These are phyloP conservation scores for Ganaspis sp. DNA, from an alignment of 1,140 invertebrate genomes.

Conservation along the genomic window DNA sequence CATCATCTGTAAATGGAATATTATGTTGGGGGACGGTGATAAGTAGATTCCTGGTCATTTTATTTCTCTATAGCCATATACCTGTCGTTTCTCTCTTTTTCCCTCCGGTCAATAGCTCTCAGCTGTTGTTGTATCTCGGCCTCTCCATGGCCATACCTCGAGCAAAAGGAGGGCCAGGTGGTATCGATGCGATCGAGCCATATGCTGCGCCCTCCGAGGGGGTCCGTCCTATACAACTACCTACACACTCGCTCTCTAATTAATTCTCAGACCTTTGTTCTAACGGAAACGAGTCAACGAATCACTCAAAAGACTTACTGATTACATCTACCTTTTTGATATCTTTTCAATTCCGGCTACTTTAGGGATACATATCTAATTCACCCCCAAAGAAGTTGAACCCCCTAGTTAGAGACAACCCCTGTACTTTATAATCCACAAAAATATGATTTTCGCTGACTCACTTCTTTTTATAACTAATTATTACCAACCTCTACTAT, in stretches of 20 bases:
- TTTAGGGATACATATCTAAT: slow-evolving; percentile 27
- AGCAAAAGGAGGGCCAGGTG: slow-evolving; percentile 68
- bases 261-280: slow-evolving; percentile 75
- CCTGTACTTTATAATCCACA: not conserved
- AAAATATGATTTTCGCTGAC: slow-evolving; percentile 10
- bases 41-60: slow-evolving; percentile 5
- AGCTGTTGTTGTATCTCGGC: slow-evolving; percentile 45
- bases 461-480: not conserved
- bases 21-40: slow-evolving; percentile 20
- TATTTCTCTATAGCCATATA: not conserved
- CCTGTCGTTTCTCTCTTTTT: slow-evolving; percentile 5
- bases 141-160: slow-evolving; percentile 44
- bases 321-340: slow-evolving; percentile 15
- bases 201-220: slow-evolving; percentile 71
- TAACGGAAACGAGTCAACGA: slow-evolving; percentile 61
- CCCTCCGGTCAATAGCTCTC: not conserved
- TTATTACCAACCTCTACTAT: too few species aligned
- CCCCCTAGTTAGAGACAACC: not conserved
- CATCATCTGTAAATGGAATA: slow-evolving; percentile 27
- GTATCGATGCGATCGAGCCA: slow-evolving; percentile 73
- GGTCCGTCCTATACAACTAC: slow-evolving; percentile 48
- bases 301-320: slow-evolving; percentile 47
- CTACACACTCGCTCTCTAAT: slow-evolving; percentile 69
- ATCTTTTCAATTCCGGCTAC: slow-evolving; percentile 25
- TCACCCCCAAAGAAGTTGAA: not conserved